phyloP scores from a whole-genome alignment of 2,888 invertebrate species.

The Coleophora deauratella region DNA sequence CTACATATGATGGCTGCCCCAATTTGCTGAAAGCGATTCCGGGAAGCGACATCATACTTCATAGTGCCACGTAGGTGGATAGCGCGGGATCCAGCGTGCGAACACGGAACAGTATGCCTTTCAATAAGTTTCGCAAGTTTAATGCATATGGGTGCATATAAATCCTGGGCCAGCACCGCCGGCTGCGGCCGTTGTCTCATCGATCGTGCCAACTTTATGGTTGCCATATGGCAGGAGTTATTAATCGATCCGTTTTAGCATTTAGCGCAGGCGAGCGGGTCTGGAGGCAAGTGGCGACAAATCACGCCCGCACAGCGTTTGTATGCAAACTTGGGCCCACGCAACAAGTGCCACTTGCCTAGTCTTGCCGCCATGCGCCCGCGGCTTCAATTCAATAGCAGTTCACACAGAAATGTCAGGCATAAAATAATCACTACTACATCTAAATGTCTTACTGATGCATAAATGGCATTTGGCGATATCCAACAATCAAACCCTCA shows the following conservation, averaged over 20 bases:
- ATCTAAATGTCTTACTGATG: too few relatives aligned
- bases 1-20: slow-evolving; percentile 49
- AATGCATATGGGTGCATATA: slow-evolving; percentile 2
- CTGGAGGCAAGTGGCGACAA: slow-evolving; percentile 24
- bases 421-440: too few relatives aligned
- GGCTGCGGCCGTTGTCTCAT: slow-evolving; percentile 4
- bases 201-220: slow-evolving; percentile 11
- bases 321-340: slow-evolving; percentile 52
- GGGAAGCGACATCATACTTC: slow-evolving; percentile 27
- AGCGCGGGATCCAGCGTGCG: too few relatives aligned
- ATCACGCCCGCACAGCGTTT: slow-evolving; percentile 42
- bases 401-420: not conserved
- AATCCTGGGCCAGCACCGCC: not conserved
- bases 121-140: not conserved
- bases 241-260: slow-evolving; percentile 30
- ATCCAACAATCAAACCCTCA: too few relatives aligned
- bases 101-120: not conserved
- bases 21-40: slow-evolving; percentile 42
- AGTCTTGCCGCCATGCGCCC: slow-evolving; percentile 21
- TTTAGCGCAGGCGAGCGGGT: slow-evolving; percentile 34
- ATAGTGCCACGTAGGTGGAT: too few relatives aligned
- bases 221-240: slow-evolving; percentile 14
- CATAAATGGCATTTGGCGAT: too few relatives aligned
- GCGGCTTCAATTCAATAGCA: slow-evolving; percentile 2
- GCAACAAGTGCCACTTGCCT: slow-evolving; percentile 54